Evolutionary conservation across 2,888 invertebrate species (phyloP), one percentile per base, ranked within the genome.

Genomic region (Rhaphigaster nebulosa): DNA sequence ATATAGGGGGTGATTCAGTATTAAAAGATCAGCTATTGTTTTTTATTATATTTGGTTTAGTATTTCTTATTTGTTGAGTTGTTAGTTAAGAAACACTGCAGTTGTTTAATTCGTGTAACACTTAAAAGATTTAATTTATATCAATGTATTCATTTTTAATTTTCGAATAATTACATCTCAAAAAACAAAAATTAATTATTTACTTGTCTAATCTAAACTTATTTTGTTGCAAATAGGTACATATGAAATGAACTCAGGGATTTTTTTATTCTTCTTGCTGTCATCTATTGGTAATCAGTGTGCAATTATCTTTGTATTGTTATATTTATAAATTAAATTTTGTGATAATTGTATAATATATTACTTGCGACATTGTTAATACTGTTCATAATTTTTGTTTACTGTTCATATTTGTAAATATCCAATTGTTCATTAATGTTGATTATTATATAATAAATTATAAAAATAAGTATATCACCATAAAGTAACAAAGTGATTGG

Each of bases 201-300:
- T 12, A 70, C 18, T 70, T 70, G 13, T 65, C 34, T 70, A 70
- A 20, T 34, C 34, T 34, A 34, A 34, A 34, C 0, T 80, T 41
- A 6, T 84, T 84, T 84, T 84, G 23, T 84, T 84, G 23, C 26
- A 41, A 84, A 45, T n/a, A 84, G 84, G 84, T 84, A n/a, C 84
- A n/a, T 12, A 34, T 84, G 84, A 84, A 84, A 84, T 84, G 45
- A 84, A 84, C 41, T 84, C 26, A 13, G 41, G 41, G 45, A 80
- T 80, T 41, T 80, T 20, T 1, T 41, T 84, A 26, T n/a, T 84
- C 23, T 84, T 84, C 45, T 45, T 45, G 15, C 45, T 84, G 38
- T 84, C 45, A 84, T 13, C 84, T 45, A n/a, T 26, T 80, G 80
- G 38, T 41, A 84, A 45, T 84, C 20, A 41, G 41, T 29, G 70